phyloP scores from a whole-genome alignment of 2,797 vertebrate species.

The Danio aesculapii region DNA sequence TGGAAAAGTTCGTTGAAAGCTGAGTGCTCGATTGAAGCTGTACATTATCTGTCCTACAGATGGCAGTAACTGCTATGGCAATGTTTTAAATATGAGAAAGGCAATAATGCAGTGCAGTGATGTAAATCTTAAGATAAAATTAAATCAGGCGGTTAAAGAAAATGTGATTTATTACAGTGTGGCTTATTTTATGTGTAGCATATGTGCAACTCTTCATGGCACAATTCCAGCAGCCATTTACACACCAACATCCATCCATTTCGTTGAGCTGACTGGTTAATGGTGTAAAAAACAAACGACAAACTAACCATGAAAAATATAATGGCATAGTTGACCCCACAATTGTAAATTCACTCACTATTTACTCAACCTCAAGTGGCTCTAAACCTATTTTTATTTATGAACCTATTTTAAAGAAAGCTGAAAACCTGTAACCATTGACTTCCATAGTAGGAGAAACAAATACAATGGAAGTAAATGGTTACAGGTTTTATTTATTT shows the following conservation, averaged over 20 bases:
- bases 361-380: no score
- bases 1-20: not conserved
- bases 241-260: not conserved
- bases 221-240: not conserved
- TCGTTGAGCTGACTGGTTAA: no score
- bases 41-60: constrained; percentile 16
- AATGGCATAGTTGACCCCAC: no score
- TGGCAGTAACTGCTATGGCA: constrained; percentile 14
- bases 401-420: no score
- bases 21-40: constrained; percentile 8
- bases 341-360: no score
- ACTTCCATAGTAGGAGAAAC: no score
- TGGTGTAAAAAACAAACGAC: not conserved
- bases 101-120: constrained; percentile 7
- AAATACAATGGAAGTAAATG: no score
- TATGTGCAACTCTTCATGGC: not conserved
- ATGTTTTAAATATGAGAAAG: not conserved
- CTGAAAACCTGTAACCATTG: no score
- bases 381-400: no score
- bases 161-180: not conserved
- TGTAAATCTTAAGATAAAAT: not conserved
- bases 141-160: not conserved
- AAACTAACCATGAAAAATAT: not conserved
- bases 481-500: no score
- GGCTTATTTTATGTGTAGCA: not conserved